Evolutionary conservation across 2,888 invertebrate genomes (phyloP).

Genomic region (Heterodera filipjevi): DNA sequence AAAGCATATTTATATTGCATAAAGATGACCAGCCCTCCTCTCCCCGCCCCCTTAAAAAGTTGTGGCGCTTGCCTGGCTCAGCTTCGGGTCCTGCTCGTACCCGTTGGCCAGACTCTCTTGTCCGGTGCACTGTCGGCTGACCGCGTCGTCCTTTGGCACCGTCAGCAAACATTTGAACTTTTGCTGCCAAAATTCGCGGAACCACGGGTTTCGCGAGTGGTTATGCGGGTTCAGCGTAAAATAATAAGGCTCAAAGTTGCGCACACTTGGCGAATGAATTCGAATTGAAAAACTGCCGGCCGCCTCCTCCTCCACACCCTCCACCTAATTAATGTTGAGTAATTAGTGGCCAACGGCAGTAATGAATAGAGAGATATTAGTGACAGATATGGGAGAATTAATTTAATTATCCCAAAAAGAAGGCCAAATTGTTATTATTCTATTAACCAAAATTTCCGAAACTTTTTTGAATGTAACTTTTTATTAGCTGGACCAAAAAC

Average conservation of each 20-base stretch:
- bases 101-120: constrained; percentile 57
- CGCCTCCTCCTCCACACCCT: constrained; percentile 74
- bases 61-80: constrained; percentile 68
- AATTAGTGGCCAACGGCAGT: constrained; percentile 70
- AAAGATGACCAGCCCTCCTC: too few relatives aligned
- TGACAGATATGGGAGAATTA: not conserved
- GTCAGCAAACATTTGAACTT: constrained; percentile 51
- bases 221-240: constrained; percentile 73
- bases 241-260: constrained; percentile 73
- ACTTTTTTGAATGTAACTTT: too few relatives aligned
- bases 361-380: constrained; percentile 38
- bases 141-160: constrained; percentile 50
- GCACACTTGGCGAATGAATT: constrained; percentile 76
- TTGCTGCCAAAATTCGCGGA: constrained; percentile 78
- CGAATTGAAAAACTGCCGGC: constrained; percentile 77
- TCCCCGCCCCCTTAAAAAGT: too few relatives aligned
- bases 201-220: constrained; percentile 77
- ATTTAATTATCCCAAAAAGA: not conserved
- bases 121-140: constrained; percentile 53
- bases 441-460: too few relatives aligned
- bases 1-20: too few relatives aligned
- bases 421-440: not conserved
- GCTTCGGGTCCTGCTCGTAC: constrained; percentile 74
- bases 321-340: constrained; percentile 67
- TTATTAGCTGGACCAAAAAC: too few relatives aligned